A percentile compares a stretch with the other conserved stretches of the same genome.
These are phyloP conservation scores for Lithophane semibrunnea DNA, from an alignment of 2,888 invertebrate genomes.

Conservation along the genomic window DNA sequence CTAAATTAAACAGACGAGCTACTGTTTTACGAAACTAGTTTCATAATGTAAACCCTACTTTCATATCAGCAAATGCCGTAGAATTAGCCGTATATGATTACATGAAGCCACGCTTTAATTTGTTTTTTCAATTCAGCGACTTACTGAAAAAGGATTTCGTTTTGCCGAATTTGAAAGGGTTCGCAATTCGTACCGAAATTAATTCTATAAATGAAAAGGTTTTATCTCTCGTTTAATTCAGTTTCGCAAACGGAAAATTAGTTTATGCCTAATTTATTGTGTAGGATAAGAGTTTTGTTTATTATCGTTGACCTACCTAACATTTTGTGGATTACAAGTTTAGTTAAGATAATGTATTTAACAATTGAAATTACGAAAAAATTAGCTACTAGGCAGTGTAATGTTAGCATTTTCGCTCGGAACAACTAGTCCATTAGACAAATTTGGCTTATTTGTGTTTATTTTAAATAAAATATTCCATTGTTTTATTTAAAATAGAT, in stretches of 20 bases:
- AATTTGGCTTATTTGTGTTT: background rate
- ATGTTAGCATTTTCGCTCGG: background rate
- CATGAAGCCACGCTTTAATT: slow-evolving; percentile 44
- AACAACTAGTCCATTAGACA: background rate
- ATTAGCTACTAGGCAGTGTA: background rate
- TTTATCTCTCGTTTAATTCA: slow-evolving; percentile 43
- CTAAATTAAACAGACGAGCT: too few relatives aligned
- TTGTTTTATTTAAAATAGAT: too few relatives aligned
- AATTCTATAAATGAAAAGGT: slow-evolving; percentile 54
- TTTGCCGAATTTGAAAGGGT: slow-evolving; percentile 35
- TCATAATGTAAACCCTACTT: background rate
- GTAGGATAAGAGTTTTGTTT: slow-evolving; percentile 31
- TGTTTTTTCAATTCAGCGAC: slow-evolving; percentile 44
- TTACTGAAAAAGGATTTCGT: slow-evolving; percentile 34
- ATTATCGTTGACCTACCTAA: slow-evolving; percentile 28
- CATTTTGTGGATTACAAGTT: slow-evolving; percentile 4
- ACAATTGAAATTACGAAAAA: background rate
- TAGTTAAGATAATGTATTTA: slow-evolving; percentile 1
- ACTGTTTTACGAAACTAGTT: background rate
- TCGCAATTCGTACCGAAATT: slow-evolving; percentile 40
- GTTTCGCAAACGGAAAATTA: slow-evolving; percentile 42
- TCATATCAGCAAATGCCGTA: background rate
- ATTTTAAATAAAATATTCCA: background rate
- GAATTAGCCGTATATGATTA: slow-evolving; percentile 21
- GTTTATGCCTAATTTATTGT: slow-evolving; percentile 47